These are phyloP conservation scores for Cathartes aura DNA, from an alignment of 2,113 vertebrate genomes.

Conservation along the genomic window DNA sequence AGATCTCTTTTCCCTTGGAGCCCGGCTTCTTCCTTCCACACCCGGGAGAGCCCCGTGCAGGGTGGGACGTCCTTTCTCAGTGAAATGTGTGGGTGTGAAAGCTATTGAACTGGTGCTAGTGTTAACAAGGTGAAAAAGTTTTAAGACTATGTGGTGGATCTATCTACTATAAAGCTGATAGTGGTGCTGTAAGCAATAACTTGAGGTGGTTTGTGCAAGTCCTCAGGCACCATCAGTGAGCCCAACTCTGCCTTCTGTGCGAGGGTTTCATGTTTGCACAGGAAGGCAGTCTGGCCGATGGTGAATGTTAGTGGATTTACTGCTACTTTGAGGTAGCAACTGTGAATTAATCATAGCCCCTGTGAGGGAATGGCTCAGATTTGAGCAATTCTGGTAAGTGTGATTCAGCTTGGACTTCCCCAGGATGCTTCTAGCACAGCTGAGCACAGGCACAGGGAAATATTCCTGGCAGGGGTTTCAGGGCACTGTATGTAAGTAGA, in stretches of 20 bases:
- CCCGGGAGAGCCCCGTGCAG: background rate
- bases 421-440: background rate
- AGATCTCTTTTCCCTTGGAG: background rate
- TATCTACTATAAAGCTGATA: background rate
- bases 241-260: background rate
- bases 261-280: background rate
- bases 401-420: background rate
- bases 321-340: background rate
- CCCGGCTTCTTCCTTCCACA: background rate
- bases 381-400: background rate
- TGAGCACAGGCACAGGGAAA: background rate
- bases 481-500: background rate
- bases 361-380: background rate
- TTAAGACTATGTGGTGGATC: background rate
- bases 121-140: background rate
- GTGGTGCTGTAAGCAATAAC: background rate
- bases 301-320: background rate
- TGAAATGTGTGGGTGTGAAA: background rate
- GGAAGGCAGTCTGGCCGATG: background rate
- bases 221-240: background rate
- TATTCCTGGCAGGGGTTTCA: background rate
- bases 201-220: background rate
- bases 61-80: background rate
- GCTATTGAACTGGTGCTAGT: background rate
- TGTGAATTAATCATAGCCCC: background rate